phyloP scores from a whole-genome alignment of 2,113 vertebrate species.

The Eurystomus gularis region DNA sequence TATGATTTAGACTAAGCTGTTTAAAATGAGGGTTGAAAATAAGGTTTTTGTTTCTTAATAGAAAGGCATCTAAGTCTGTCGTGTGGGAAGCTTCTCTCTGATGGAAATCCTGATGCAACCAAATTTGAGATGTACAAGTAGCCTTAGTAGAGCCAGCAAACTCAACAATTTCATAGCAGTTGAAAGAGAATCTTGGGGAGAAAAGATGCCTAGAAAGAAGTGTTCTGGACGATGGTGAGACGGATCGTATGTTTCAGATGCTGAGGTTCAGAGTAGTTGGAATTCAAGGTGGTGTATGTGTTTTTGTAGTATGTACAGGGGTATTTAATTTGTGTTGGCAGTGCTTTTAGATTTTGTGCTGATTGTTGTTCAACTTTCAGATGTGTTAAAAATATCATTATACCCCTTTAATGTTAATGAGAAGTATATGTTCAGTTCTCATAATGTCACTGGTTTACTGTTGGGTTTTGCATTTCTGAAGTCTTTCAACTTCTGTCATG shows the following conservation, averaged over 20 bases:
- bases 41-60: neutral
- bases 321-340: neutral
- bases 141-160: neutral
- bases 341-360: conserved; percentile 7
- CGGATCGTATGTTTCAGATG: neutral
- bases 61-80: neutral
- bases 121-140: neutral
- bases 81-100: neutral
- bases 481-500: neutral
- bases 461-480: neutral
- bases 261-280: neutral
- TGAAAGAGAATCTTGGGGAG: neutral
- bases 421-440: neutral
- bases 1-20: neutral
- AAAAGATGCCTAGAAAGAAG: neutral
- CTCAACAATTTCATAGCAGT: neutral
- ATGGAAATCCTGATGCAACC: neutral
- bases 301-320: neutral
- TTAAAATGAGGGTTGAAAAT: neutral
- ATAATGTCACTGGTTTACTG: neutral
- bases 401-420: conserved; percentile 30
- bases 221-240: neutral
- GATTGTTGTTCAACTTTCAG: conserved; percentile 1
- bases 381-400: neutral
- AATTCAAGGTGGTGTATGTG: neutral